Evolutionary conservation across 2,888 invertebrate species (phyloP).

Genomic region (Dicycla oo): DNA sequence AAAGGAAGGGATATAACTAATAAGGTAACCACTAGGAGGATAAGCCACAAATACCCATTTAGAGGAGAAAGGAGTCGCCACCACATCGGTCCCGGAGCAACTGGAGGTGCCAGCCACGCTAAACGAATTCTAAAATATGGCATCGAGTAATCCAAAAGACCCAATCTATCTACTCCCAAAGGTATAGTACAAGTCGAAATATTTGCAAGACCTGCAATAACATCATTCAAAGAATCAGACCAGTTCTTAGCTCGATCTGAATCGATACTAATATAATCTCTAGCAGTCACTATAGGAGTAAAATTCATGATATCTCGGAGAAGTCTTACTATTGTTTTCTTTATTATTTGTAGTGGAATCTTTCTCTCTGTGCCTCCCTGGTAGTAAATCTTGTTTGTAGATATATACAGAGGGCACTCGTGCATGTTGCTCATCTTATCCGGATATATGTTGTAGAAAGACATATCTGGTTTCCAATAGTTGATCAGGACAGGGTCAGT

Average conservation of each 20-base stretch:
- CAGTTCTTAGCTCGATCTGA: slow-evolving; percentile 79
- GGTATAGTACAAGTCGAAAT: slow-evolving; percentile 81
- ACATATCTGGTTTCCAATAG: slow-evolving; percentile 66
- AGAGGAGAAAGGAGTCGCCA: slow-evolving; percentile 80
- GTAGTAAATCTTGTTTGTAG: slow-evolving; percentile 79
- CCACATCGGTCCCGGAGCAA: slow-evolving; percentile 75
- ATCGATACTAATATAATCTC: slow-evolving; percentile 80
- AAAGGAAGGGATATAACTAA: slow-evolving; percentile 77
- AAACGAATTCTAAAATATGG: slow-evolving; percentile 80
- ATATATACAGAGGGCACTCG: slow-evolving; percentile 80
- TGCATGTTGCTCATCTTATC: slow-evolving; percentile 82
- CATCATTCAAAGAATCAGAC: slow-evolving; percentile 81
- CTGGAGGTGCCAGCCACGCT: slow-evolving; percentile 81
- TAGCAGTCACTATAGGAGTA: slow-evolving; percentile 75
- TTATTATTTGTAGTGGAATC: slow-evolving; percentile 78
- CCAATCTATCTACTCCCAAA: slow-evolving; percentile 75
- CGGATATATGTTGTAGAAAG: slow-evolving; percentile 68
- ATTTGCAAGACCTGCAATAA: slow-evolving; percentile 77
- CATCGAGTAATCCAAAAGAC: slow-evolving; percentile 77
- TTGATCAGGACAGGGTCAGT: slow-evolving; percentile 73
- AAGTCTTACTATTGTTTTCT: slow-evolving; percentile 74
- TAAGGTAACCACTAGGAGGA: slow-evolving; percentile 73
- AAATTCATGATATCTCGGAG: slow-evolving; percentile 80
- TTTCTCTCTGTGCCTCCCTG: slow-evolving; percentile 75
- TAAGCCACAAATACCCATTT: slow-evolving; percentile 80